These are phyloP conservation scores for Ascaphus truei DNA, from an alignment of 2,113 vertebrate species.

Conservation along the genomic window DNA sequence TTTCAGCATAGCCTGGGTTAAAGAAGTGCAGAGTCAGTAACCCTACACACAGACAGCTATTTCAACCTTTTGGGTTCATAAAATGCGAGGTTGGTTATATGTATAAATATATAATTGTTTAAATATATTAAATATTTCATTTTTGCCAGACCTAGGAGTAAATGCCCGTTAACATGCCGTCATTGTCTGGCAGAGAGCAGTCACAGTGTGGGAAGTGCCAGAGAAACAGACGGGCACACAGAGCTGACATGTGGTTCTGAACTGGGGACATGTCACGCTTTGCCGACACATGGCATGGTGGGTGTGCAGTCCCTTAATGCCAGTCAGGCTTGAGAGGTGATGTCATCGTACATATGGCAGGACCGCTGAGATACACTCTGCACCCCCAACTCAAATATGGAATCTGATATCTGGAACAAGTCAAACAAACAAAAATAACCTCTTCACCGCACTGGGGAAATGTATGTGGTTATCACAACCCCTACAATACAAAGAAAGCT, in stretches of 20 bases:
- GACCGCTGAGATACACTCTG: background rate
- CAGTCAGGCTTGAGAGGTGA: constrained; percentile 1
- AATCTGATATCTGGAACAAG: background rate
- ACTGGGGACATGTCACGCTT: background rate
- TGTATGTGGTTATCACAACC: background rate
- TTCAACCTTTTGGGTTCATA: no score
- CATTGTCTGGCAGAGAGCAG: constrained; percentile 10
- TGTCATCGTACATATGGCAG: constrained; percentile 17
- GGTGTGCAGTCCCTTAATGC: background rate
- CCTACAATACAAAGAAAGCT: background rate
- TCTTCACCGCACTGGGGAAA: no score
- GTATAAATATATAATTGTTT: no score
- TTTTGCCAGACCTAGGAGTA: background rate
- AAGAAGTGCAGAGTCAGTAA: no score
- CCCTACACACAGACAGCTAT: no score
- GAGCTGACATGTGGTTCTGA: constrained; percentile 8
- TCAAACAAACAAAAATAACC: no score
- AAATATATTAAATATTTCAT: no score
- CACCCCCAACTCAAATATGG: background rate
- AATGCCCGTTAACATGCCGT: background rate
- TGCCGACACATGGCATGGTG: background rate
- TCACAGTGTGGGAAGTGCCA: background rate
- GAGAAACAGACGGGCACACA: constrained; percentile 7
- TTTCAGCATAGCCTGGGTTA: no score
- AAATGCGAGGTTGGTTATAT: no score